These are phyloP conservation scores for Puntigrus tetrazona DNA, from an alignment of 2,113 vertebrate species.

Conservation along the genomic window DNA sequence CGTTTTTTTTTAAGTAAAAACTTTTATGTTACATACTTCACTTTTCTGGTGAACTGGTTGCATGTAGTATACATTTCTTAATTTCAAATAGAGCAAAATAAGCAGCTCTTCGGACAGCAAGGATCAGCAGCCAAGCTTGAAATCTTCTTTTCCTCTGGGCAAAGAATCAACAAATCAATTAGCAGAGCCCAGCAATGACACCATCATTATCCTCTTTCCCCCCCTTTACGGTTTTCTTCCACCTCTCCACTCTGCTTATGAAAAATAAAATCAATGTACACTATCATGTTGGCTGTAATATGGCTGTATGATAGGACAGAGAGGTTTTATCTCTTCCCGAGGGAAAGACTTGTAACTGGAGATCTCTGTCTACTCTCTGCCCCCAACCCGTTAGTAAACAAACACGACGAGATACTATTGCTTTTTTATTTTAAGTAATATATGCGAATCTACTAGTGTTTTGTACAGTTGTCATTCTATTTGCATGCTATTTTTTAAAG, in stretches of 20 bases:
- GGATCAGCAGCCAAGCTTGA: neutral
- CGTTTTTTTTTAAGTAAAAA: neutral
- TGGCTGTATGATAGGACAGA: constrained; percentile 59
- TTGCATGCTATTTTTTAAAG: too few species aligned
- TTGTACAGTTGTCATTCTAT: too few species aligned
- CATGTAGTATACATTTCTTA: neutral
- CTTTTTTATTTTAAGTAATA: neutral
- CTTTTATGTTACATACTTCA: neutral
- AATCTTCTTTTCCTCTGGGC: constrained; percentile 28
- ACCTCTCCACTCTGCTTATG: constrained; percentile 38
- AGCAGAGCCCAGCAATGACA: constrained; percentile 34
- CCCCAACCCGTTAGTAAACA: constrained; percentile 39
- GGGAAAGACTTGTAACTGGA: constrained; percentile 68
- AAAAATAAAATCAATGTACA: constrained; percentile 71
- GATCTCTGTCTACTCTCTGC: constrained; percentile 46
- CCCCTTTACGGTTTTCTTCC: constrained; percentile 43
- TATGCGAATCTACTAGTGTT: neutral
- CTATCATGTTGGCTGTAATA: constrained; percentile 73
- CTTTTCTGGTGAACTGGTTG: neutral
- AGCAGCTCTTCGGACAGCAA: neutral
- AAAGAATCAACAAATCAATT: constrained; percentile 48
- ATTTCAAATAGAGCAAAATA: neutral
- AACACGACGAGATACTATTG: neutral
- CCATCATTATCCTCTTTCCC: constrained; percentile 36
- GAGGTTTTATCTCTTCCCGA: constrained; percentile 60